Percentiles rank a stretch among this genome's conserved stretches.
Conservation (phyloP, 2,888 invertebrate species). For the Lepeophtheirus nordmannii region DNA sequence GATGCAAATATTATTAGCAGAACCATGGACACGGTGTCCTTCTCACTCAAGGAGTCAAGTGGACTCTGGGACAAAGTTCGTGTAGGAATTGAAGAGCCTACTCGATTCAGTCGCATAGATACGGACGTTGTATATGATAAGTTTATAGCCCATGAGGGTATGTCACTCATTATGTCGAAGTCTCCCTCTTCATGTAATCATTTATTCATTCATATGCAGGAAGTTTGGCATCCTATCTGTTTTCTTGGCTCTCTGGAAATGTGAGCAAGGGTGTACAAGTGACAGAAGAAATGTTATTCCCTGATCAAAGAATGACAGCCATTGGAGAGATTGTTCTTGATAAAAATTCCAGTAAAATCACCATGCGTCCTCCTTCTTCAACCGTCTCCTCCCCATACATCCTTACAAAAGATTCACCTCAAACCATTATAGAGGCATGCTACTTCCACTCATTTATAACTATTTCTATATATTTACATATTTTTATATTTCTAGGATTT, state of each 20-base stretch:
- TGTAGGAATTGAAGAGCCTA: not conserved
- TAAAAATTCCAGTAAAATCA: not conserved
- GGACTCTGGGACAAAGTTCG: not conserved
- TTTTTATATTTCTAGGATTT: not conserved
- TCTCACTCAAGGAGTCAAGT: slow-evolving; percentile 2
- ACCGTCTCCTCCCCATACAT: not conserved
- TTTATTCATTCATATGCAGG: not conserved
- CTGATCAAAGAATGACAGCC: slow-evolving; percentile 5
- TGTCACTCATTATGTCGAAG: not conserved
- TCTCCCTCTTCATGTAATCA: not conserved
- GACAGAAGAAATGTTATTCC: not conserved
- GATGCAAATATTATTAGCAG: not conserved
- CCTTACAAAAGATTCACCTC: not conserved
- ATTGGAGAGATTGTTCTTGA: not conserved
- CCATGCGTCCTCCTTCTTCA: not conserved
- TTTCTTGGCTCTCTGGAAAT: not conserved
- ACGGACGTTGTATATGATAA: not conserved
- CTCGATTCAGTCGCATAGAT: not conserved
- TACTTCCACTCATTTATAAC: not conserved
- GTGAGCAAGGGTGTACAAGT: not conserved
- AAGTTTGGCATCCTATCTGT: not conserved
- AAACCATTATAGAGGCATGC: not conserved
- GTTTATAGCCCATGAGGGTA: not conserved
- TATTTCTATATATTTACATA: not conserved
- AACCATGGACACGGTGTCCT: not conserved